Evolutionary conservation across 2,797 vertebrate species (phyloP).

Genomic region (Premnoplex brunnescens): DNA sequence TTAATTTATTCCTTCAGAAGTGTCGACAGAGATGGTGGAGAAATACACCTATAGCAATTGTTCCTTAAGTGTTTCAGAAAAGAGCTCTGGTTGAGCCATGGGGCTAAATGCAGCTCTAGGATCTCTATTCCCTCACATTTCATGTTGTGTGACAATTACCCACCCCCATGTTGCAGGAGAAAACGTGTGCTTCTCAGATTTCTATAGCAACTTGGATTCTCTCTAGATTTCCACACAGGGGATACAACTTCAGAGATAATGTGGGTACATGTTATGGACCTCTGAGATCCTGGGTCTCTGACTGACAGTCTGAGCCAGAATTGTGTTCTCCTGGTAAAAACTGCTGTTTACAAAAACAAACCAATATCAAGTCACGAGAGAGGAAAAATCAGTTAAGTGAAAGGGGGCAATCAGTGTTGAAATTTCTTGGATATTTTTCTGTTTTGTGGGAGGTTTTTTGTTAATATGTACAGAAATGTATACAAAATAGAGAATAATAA

Average conservation of each 20-base stretch:
- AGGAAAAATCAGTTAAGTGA: not conserved
- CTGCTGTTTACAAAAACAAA: not conserved
- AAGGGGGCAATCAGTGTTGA: not conserved
- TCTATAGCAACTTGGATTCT: not conserved
- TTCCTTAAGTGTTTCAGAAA: not conserved
- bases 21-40: not conserved
- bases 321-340: not conserved
- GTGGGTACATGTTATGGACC: accelerated
- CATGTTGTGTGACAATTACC: accelerated
- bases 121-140: not conserved
- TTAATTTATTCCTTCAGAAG: not conserved
- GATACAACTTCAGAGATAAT: not conserved
- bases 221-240: not conserved
- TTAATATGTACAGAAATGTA: not conserved
- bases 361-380: not conserved
- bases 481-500: not conserved
- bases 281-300: not conserved
- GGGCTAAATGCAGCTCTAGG: not conserved
- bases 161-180: not conserved
- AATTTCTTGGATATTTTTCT: not conserved
- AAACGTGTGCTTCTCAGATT: not conserved
- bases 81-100: not conserved
- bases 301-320: not conserved
- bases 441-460: not conserved
- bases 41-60: not conserved